These are phyloP conservation scores for Ictalurus furcatus DNA, from an alignment of 2,113 vertebrate species.

Conservation along the genomic window DNA sequence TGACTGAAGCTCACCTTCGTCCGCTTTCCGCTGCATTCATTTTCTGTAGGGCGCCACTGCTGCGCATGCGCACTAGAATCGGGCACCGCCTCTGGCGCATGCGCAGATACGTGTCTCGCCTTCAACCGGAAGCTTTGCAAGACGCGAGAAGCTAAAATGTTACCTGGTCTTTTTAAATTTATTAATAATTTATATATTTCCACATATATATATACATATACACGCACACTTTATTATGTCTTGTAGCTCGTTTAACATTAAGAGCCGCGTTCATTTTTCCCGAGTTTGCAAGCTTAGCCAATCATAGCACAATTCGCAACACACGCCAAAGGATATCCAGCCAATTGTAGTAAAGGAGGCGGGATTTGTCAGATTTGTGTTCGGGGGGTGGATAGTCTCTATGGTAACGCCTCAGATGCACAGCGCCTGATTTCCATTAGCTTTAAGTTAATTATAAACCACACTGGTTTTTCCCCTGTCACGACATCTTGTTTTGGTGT, in stretches of 20 bases:
- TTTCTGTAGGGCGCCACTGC: background rate
- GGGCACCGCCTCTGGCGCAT: background rate
- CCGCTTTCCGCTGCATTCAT: conserved; percentile 18
- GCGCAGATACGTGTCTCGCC: background rate
- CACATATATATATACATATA: background rate
- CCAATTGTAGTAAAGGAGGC: background rate
- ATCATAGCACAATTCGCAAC: background rate
- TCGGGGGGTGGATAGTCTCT: background rate
- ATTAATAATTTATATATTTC: background rate
- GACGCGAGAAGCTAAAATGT: background rate
- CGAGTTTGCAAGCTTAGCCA: background rate
- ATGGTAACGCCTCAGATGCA: conserved; percentile 14
- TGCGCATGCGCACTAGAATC: conserved; percentile 48
- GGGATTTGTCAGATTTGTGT: background rate
- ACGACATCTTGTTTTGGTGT: background rate
- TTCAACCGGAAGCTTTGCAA: background rate
- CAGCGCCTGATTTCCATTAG: conserved; percentile 37
- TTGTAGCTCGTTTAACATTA: background rate
- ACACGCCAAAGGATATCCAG: background rate
- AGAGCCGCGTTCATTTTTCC: background rate
- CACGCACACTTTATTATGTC: background rate
- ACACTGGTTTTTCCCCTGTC: background rate
- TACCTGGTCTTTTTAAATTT: too few relatives aligned
- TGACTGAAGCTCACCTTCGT: background rate
- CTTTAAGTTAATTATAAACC: conserved; percentile 26